A percentile compares a stretch with the other conserved stretches of the same genome.
Conservation (phyloP, 2,888 invertebrate genomes). For the Lucinisca nassula region DNA sequence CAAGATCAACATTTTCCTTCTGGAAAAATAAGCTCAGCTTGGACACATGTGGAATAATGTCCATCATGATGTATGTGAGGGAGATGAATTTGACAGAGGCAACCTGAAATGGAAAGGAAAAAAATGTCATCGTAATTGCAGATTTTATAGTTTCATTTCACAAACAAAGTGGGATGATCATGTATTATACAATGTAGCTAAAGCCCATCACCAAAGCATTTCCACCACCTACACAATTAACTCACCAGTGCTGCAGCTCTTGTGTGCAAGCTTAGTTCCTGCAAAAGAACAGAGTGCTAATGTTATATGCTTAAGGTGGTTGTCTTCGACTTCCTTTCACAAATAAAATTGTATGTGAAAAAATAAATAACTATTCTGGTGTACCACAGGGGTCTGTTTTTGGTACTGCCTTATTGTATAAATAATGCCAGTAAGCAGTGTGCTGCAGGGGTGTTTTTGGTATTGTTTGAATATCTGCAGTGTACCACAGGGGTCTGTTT, state of each 20-base stretch:
- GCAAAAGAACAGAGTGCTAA: not conserved
- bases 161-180: no score
- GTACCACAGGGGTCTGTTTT: no score
- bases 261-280: not conserved
- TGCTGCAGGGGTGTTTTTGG: no score
- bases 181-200: no score
- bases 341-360: no score
- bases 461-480: no score
- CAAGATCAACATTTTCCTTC: conserved; percentile 3
- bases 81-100: conserved; percentile 30
- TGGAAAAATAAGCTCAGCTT: conserved; percentile 1
- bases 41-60: conserved; percentile 19
- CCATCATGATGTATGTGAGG: conserved; percentile 55
- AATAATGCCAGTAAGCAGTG: no score
- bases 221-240: not conserved
- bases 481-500: no score
- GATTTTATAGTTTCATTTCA: no score
- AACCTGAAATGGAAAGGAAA: not conserved
- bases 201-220: not conserved
- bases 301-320: not conserved
- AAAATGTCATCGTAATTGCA: not conserved
- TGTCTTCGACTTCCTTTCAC: conserved; percentile 52
- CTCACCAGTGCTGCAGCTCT: not conserved
- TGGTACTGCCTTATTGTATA: no score
- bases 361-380: no score